phyloP scores from a whole-genome alignment of 2,797 vertebrate species.

The Smutsia temminckii region DNA sequence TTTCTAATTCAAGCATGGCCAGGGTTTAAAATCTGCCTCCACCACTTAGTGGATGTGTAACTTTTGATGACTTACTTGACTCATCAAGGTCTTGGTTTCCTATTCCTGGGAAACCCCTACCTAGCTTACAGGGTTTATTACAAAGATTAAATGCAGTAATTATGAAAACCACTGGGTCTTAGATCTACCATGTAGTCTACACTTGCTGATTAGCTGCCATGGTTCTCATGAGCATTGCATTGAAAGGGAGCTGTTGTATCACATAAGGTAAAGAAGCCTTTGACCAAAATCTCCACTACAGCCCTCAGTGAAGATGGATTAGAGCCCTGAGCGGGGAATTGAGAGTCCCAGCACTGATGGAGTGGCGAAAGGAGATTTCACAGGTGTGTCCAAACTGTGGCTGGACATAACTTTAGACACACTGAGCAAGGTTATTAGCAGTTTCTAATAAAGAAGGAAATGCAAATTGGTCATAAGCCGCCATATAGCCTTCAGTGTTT shows the following conservation, averaged over 20 bases:
- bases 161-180: neutral
- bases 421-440: neutral
- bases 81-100: neutral
- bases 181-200: neutral
- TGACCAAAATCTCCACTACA: neutral
- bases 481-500: neutral
- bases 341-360: neutral
- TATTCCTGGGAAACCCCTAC: neutral
- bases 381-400: neutral
- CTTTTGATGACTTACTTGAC: neutral
- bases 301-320: neutral
- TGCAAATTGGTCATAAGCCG: neutral
- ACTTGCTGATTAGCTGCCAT: neutral
- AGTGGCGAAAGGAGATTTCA: neutral
- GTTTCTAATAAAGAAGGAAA: neutral
- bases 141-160: neutral
- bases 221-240: neutral
- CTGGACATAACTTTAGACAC: neutral
- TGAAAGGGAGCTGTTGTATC: neutral
- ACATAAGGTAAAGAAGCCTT: neutral
- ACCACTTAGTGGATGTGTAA: neutral
- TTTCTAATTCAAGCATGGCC: neutral
- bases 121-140: neutral
- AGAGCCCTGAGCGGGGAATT: neutral
- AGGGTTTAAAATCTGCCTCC: conserved; percentile 17